These are phyloP conservation scores for Drosophila pandora DNA, from an alignment of 1,140 invertebrate species.

Conservation along the genomic window DNA sequence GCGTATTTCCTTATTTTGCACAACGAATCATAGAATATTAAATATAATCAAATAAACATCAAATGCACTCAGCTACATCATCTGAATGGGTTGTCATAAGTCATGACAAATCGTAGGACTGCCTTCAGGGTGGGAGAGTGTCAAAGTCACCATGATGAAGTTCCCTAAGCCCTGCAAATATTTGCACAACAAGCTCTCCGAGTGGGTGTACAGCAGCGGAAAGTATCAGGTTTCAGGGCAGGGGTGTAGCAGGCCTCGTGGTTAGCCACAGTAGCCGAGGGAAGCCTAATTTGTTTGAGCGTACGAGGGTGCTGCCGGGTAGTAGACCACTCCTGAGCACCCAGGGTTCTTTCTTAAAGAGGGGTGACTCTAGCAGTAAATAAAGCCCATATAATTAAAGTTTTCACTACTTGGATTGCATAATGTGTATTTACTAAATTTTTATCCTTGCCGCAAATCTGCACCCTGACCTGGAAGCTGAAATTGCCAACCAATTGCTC, in stretches of 20 bases:
- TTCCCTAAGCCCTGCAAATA: slow-evolving; percentile 65
- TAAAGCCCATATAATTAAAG: not conserved
- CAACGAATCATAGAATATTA: slow-evolving; percentile 36
- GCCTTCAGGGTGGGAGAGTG: slow-evolving; percentile 23
- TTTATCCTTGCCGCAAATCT: not conserved
- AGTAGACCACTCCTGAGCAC: not conserved
- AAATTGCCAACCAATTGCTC: slow-evolving; percentile 55
- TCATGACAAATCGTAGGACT: slow-evolving; percentile 60
- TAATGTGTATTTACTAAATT: not conserved
- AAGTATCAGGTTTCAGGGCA: slow-evolving; percentile 64
- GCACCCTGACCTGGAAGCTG: slow-evolving; percentile 52
- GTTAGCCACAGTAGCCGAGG: slow-evolving; percentile 57
- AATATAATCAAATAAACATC: slow-evolving; percentile 52
- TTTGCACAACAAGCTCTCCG: slow-evolving; percentile 65
- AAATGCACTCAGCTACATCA: slow-evolving; percentile 65
- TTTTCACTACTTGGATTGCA: not conserved
- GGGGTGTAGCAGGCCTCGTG: slow-evolving; percentile 57
- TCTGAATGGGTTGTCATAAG: slow-evolving; percentile 55
- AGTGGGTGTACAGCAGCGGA: slow-evolving; percentile 20
- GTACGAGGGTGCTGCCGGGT: slow-evolving; percentile 18
- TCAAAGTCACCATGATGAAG: slow-evolving; percentile 66
- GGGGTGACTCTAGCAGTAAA: not conserved
- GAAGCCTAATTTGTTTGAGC: slow-evolving; percentile 71
- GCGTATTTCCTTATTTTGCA: slow-evolving; percentile 17
- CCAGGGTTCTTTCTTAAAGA: not conserved